These are phyloP conservation scores for Peromyscus polionotus DNA, from an alignment of 2,113 vertebrate species.

Conservation along the genomic window DNA sequence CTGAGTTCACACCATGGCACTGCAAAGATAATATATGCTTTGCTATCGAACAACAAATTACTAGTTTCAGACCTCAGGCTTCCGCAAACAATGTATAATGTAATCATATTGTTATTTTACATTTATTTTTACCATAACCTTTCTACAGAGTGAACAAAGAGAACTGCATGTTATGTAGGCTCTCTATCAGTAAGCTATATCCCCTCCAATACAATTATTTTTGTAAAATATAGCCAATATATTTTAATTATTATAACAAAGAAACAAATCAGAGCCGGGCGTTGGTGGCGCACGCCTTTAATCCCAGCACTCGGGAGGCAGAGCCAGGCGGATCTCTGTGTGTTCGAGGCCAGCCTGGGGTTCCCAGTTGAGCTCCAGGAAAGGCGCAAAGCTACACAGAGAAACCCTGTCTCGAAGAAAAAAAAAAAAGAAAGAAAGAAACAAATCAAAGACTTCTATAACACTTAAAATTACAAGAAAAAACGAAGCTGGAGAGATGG, in stretches of 20 bases:
- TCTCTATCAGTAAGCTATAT: not conserved
- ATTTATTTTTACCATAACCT: not conserved
- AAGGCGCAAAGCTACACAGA: too few species aligned
- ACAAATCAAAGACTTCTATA: slow-evolving; percentile 40
- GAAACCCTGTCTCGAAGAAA: too few species aligned
- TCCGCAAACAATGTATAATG: slow-evolving; percentile 4
- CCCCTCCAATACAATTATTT: not conserved
- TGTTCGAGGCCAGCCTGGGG: too few species aligned
- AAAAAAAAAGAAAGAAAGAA: too few species aligned
- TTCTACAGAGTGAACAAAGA: not conserved
- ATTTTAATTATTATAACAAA: slow-evolving; percentile 46
- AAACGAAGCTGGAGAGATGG: not conserved
- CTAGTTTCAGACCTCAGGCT: not conserved
- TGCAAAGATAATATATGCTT: not conserved
- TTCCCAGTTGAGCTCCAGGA: too few species aligned
- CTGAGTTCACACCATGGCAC: not conserved
- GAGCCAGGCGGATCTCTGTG: too few species aligned
- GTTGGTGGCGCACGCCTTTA: too few species aligned
- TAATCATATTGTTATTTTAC: slow-evolving; percentile 14
- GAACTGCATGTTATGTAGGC: not conserved
- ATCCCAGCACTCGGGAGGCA: too few species aligned
- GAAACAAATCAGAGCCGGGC: not conserved
- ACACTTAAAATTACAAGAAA: slow-evolving; percentile 51
- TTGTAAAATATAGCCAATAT: slow-evolving; percentile 28
- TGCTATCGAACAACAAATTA: not conserved